Percentiles rank a stretch among this genome's conserved stretches.
Evolutionary conservation across 1,140 invertebrate species (phyloP).

Genomic region (Brachionus rotundiformis): DNA sequence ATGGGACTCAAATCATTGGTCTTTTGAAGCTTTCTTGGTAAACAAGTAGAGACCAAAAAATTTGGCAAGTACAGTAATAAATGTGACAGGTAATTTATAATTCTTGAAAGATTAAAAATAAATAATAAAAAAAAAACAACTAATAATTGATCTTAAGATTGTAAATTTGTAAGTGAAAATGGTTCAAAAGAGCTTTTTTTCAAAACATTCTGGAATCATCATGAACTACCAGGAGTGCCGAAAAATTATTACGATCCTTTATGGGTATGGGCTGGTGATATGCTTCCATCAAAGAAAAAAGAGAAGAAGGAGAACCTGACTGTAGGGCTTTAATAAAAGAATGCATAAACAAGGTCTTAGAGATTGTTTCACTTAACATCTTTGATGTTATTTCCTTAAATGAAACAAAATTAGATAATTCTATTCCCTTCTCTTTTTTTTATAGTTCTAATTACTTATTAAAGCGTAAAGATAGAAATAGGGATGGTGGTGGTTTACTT

Average conservation of each 20-base stretch:
- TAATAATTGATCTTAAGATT: neutral
- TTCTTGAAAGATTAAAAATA: no score
- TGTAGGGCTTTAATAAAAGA: neutral
- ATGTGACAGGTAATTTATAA: neutral
- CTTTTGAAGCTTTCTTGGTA: neutral
- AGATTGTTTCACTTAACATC: no score
- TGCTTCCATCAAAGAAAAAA: neutral
- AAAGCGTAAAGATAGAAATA: no score
- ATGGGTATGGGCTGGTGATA: neutral
- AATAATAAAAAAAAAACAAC: neutral
- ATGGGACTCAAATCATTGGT: conserved; percentile 9
- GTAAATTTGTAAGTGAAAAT: neutral
- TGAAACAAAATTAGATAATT: neutral
- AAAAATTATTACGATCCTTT: conserved; percentile 29
- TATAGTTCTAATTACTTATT: no score
- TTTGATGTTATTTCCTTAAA: no score
- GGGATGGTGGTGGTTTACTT: no score
- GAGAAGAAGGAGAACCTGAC: neutral
- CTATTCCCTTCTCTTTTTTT: no score
- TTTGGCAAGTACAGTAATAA: neutral
- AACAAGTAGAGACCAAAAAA: neutral
- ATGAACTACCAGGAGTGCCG: neutral
- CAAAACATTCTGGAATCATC: neutral
- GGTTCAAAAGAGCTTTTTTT: neutral
- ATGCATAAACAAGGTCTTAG: neutral